phyloP scores from a whole-genome alignment of 2,888 invertebrate species.

The Lepetodrilus schrolli region DNA sequence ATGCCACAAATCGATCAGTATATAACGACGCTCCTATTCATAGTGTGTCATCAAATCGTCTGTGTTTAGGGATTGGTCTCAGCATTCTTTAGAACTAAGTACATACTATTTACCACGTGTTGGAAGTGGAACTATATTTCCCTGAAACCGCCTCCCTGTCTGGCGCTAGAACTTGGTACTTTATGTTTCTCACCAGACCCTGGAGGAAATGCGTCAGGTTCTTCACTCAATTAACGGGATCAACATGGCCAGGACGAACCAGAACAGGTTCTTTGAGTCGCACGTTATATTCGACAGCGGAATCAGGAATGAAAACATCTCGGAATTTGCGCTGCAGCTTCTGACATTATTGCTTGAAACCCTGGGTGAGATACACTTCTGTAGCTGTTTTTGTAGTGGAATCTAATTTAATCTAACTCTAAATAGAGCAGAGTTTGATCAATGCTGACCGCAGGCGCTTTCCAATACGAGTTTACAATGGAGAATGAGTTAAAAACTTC shows the following conservation, averaged over 20 bases:
- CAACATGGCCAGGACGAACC: conserved; percentile 57
- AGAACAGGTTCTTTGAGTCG: conserved; percentile 63
- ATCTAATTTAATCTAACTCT: too few relatives aligned
- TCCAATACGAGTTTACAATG: too few relatives aligned
- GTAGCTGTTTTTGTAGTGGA: too few relatives aligned
- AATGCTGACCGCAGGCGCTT: too few relatives aligned
- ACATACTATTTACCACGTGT: too few relatives aligned
- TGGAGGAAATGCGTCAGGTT: conserved; percentile 67
- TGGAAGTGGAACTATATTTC: too few relatives aligned
- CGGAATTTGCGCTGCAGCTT: conserved; percentile 63
- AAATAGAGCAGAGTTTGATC: too few relatives aligned
- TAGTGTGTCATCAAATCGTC: background rate
- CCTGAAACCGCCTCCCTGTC: too few relatives aligned
- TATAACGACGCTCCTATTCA: background rate
- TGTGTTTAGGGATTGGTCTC: background rate
- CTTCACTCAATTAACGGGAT: conserved; percentile 60
- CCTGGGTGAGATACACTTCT: conserved; percentile 59
- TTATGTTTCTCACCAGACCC: conserved; percentile 55
- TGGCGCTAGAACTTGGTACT: too few relatives aligned
- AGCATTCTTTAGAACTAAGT: background rate
- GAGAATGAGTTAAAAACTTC: too few relatives aligned
- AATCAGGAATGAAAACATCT: conserved; percentile 55
- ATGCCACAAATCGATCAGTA: background rate
- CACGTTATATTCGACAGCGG: conserved; percentile 71
- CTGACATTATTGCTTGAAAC: conserved; percentile 56